Evolutionary conservation across 2,113 vertebrate genomes (phyloP), one percentile per base, ranked within the genome.

Genomic region (Axis porcinus): DNA sequence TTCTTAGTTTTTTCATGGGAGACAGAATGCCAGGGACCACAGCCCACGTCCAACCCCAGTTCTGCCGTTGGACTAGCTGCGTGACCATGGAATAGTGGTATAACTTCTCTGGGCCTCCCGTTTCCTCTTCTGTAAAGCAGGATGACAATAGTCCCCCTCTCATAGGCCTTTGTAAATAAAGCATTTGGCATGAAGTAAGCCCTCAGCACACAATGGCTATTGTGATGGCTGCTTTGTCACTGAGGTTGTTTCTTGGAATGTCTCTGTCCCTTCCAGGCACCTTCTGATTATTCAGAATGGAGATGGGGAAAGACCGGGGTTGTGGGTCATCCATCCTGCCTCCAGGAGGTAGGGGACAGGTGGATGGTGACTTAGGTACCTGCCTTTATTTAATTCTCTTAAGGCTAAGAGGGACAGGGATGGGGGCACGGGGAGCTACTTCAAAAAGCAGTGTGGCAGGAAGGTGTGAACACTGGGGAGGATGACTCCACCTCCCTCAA

Each of bases 381-480:
- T 54, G 45, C 10, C 87, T 81, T 12, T 9, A 14, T 30, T 93
- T 36, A 50, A 6, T 21, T 45, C 45, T 64, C 78, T 81, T 78
- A 17, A 67, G 47, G 50, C 43, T 33, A 4, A 54, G 30, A 43
- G 40, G 58, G n/a, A 15, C 12, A 9, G 14, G 86, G 47, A 2
- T 6, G 6, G 45, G 57, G 28, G 5, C 43, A 3, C 1, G 50
- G 50, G 52, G 28, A 64, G 60, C 89, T 58, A 8, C 27, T 54
- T 8, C 60, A 11, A 9, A 55, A 55, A 92, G 50, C 43, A 25
- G 6, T 8, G 4, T 0, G 2, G 13, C 7, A 0, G 2, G 30
- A 17, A 30, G 45, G 40, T 82, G 21, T n/a, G 58, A 23, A 9
- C 33, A 3, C 40, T 15, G 55, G 33, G 9, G 30, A 47, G 45